phyloP scores from a whole-genome alignment of 1,140 invertebrate genomes.

The Phortica variegata region DNA sequence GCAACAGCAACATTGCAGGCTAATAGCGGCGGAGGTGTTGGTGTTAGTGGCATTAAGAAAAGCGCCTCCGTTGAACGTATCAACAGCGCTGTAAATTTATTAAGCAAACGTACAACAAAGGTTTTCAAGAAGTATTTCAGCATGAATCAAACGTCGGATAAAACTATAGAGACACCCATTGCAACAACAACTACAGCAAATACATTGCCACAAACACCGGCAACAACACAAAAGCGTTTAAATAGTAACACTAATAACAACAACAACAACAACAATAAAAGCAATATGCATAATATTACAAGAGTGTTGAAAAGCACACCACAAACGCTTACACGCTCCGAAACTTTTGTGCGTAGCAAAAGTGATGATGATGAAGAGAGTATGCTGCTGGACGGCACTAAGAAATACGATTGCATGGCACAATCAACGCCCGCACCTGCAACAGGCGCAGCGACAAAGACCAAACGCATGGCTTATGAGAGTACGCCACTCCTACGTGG shows the following conservation, averaged over 20 bases:
- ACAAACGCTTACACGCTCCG: conserved; percentile 37
- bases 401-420: no score
- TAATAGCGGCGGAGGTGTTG: conserved; percentile 20
- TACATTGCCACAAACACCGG: conserved; percentile 15
- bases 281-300: no score
- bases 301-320: conserved; percentile 35
- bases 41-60: conserved; percentile 38
- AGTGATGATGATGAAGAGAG: conserved; percentile 22
- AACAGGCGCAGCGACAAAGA: neutral
- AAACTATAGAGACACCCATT: neutral
- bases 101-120: conserved; percentile 34
- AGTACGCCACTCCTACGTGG: neutral
- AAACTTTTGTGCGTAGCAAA: conserved; percentile 44
- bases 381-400: neutral
- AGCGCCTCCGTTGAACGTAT: conserved; percentile 42
- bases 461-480: neutral
- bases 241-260: conserved; percentile 13
- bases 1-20: conserved; percentile 12
- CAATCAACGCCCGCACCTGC: conserved; percentile 7
- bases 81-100: conserved; percentile 34
- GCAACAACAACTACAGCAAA: neutral
- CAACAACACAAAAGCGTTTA: conserved; percentile 28
- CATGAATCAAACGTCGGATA: conserved; percentile 21
- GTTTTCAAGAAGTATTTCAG: conserved; percentile 35
- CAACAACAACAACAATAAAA: conserved; percentile 3